Conservation (phyloP, 1,140 invertebrate species). For the Drosophila saltans region DNA sequence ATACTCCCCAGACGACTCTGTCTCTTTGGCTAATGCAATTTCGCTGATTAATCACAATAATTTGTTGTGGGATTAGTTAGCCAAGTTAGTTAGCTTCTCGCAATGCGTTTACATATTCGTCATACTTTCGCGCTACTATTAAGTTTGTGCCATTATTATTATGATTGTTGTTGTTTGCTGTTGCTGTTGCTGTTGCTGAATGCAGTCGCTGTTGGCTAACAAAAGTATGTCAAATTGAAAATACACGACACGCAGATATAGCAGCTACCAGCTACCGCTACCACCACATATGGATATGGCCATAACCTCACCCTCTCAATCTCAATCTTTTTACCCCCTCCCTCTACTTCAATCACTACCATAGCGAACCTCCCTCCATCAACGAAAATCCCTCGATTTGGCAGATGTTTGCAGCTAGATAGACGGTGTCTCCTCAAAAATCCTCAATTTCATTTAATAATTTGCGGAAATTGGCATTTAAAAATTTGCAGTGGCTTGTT, state of each 20-base stretch:
- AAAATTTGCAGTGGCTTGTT: conserved; percentile 73
- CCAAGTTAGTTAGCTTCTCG: conserved; percentile 34
- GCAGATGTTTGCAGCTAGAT: conserved; percentile 58
- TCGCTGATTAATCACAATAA: conserved; percentile 79
- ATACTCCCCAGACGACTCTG: conserved; percentile 11
- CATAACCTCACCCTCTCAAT: neutral
- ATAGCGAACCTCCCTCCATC: no score
- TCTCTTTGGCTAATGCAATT: conserved; percentile 72
- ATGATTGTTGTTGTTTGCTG: conserved; percentile 64
- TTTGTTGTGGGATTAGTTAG: conserved; percentile 78
- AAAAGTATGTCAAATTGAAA: conserved; percentile 80
- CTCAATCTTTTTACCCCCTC: neutral
- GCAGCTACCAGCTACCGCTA: conserved; percentile 17
- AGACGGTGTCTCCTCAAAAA: conserved; percentile 52
- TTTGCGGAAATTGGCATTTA: conserved; percentile 81
- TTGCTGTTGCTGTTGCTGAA: conserved; percentile 13
- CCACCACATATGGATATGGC: conserved; percentile 26
- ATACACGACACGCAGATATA: conserved; percentile 63
- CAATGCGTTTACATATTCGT: conserved; percentile 76
- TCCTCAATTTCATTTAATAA: conserved; percentile 81
- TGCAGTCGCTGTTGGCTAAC: conserved; percentile 39
- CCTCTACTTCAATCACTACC: no score
- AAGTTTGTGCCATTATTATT: conserved; percentile 76
- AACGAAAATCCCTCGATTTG: neutral
- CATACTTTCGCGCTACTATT: conserved; percentile 79